Conservation (phyloP, 2,113 vertebrate species). For the Collichthys lucidus region DNA sequence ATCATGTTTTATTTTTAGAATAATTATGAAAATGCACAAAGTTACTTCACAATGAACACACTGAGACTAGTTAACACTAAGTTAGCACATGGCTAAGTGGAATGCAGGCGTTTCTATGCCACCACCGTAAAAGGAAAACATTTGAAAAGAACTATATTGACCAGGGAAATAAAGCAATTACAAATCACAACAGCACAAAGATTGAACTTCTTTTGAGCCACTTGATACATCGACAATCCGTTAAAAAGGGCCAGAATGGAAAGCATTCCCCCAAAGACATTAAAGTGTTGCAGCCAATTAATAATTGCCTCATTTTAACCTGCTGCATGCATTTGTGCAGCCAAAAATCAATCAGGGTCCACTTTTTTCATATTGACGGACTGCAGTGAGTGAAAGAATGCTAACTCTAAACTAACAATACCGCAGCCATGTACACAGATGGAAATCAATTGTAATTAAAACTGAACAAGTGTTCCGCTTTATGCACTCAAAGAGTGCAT, state of each 20-base stretch:
- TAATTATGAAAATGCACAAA: neutral
- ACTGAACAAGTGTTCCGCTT: slow-evolving; percentile 89
- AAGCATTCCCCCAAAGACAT: slow-evolving; percentile 70
- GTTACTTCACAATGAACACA: neutral
- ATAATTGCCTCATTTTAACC: slow-evolving; percentile 72
- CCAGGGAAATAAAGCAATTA: slow-evolving; percentile 68
- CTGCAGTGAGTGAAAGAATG: slow-evolving; percentile 63
- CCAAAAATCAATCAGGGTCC: slow-evolving; percentile 76
- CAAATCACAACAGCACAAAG: slow-evolving; percentile 42
- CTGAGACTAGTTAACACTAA: neutral
- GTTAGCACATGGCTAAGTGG: neutral
- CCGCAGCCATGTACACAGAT: slow-evolving; percentile 85
- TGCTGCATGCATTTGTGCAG: slow-evolving; percentile 49
- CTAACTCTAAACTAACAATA: slow-evolving; percentile 79
- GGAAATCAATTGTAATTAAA: slow-evolving; percentile 96
- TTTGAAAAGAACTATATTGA: slow-evolving; percentile 45
- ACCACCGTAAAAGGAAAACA: slow-evolving; percentile 15
- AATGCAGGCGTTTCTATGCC: neutral
- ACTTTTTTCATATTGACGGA: slow-evolving; percentile 71
- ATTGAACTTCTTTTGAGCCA: slow-evolving; percentile 65
- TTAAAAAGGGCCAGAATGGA: slow-evolving; percentile 48
- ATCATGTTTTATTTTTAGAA: neutral
- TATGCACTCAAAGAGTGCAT: slow-evolving; percentile 84
- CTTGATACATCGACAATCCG: slow-evolving; percentile 61
- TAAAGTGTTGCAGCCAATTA: slow-evolving; percentile 69